Base-by-base conservation (phyloP, 53 echinoderm and acorn worm genomes). In the Apostichopus leukothele region DNA sequence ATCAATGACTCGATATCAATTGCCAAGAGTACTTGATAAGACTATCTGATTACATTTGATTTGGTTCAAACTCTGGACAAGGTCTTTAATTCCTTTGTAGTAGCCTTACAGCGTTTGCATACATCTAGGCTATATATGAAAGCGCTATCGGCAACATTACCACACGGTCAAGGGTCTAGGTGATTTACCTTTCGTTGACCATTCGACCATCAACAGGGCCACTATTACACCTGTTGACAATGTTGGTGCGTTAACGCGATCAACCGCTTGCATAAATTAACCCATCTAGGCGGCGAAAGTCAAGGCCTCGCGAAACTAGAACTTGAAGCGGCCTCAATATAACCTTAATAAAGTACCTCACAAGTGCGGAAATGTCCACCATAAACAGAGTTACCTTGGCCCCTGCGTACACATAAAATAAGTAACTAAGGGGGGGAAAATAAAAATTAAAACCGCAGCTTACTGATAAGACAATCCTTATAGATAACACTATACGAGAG, bases 221-320 rank as follows among this genome's bases (percentile, higher is more conserved):
- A 71, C 8, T 54, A 16, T 19, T 81, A 81, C 81, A 81, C 81
- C 81, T 81, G 54, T 54, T 81, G 81, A 81, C 81, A 81, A 81
- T 81, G 81, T 54, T 81, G 81, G 39, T 81, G 81, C 12, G 81
- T 19, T 81, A 81, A 81, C 21, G 7, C 57, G 59, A n/a, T 20
- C n/a, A 80, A 55, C 81, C 81, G 21, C 81, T 81, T 81, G 81
- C 81, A 81, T 81, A 81, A 81, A 81, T 81, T 81, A 81, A 81
- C 81, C 81, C 81, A 81, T 59, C 81, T 81, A 55, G 54, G 19
- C 81, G 59, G 59, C 81, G 81, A 81, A 81, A 81, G 81, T 81
- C 81, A 81, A 81, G 81, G 81, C 25, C 55, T 54, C 55, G 54
- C 10, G 81, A 81, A 81, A 81, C 81, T 81, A 81, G 81, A 81